These are phyloP conservation scores for Euura lappo DNA, from an alignment of 1,140 invertebrate species.

Conservation along the genomic window DNA sequence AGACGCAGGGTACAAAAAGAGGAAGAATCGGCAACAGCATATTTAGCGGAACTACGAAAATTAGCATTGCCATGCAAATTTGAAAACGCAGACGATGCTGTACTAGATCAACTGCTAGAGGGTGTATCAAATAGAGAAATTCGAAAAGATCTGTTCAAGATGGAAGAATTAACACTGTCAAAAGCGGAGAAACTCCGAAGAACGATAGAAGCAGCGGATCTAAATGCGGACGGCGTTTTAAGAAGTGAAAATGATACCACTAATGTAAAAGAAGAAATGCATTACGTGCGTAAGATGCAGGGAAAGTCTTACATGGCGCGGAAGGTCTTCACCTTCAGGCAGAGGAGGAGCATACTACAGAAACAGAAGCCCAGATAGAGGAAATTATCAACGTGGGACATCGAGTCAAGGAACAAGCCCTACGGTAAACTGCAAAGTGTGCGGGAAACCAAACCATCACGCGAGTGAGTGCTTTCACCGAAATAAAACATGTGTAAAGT, in stretches of 20 bases:
- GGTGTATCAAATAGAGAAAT: conserved; percentile 9
- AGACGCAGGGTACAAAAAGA: background rate
- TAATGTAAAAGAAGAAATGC: background rate
- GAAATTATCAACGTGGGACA: too few relatives aligned
- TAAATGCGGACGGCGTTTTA: background rate
- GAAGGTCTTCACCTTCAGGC: background rate
- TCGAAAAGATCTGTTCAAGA: conserved; percentile 6
- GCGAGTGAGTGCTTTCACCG: too few relatives aligned
- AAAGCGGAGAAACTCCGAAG: conserved; percentile 5
- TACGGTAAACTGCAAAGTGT: too few relatives aligned
- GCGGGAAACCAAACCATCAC: background rate
- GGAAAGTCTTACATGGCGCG: background rate
- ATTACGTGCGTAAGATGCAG: background rate
- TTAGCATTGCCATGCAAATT: conserved; percentile 11
- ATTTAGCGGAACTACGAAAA: conserved; percentile 10
- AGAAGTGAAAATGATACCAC: background rate
- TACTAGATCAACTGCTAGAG: conserved; percentile 8
- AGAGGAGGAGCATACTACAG: background rate
- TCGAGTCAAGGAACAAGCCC: background rate
- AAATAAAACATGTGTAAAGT: too few relatives aligned
- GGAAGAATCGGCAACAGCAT: background rate
- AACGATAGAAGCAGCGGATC: conserved; percentile 2
- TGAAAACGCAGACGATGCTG: conserved; percentile 1
- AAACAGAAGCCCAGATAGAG: too few relatives aligned
- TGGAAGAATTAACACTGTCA: background rate